Conservation (phyloP, 2,113 vertebrate genomes). For the Perccottus glenii region DNA sequence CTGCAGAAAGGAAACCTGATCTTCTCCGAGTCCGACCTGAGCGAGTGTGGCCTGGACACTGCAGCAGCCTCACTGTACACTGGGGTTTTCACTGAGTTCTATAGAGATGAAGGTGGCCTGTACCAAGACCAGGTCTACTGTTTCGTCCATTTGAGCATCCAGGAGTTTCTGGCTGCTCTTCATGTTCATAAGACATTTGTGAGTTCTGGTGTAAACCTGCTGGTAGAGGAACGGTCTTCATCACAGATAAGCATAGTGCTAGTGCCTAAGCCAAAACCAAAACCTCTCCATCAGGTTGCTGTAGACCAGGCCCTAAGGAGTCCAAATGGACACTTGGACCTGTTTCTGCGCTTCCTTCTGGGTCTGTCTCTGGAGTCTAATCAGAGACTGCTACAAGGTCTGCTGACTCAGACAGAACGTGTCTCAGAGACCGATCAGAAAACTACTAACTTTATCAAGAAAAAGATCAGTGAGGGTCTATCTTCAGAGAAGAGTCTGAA, state of each 20-base stretch:
- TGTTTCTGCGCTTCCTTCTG: slow-evolving; percentile 52
- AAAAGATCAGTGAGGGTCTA: slow-evolving; percentile 8
- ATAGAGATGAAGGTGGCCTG: slow-evolving; percentile 22
- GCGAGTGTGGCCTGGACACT: slow-evolving; percentile 19
- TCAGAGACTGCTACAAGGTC: slow-evolving; percentile 11
- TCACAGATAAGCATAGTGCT: neutral
- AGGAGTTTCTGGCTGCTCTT: slow-evolving; percentile 60
- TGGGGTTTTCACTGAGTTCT: slow-evolving; percentile 36
- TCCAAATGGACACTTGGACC: slow-evolving; percentile 46
- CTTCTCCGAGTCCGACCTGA: slow-evolving; percentile 16
- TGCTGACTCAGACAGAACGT: slow-evolving; percentile 6
- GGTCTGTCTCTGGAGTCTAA: slow-evolving; percentile 38
- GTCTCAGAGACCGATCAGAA: neutral
- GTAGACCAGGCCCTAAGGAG: slow-evolving; percentile 40
- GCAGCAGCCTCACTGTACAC: slow-evolving; percentile 9
- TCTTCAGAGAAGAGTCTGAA: slow-evolving; percentile 28
- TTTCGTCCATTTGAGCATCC: slow-evolving; percentile 49
- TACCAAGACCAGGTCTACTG: slow-evolving; percentile 32
- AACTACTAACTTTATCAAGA: slow-evolving; percentile 17
- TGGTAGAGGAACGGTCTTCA: neutral
- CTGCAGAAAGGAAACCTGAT: slow-evolving; percentile 43
- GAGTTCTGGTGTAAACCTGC: slow-evolving; percentile 30
- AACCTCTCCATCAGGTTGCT: slow-evolving; percentile 21
- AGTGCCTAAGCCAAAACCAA: neutral
- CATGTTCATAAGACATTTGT: slow-evolving; percentile 44